phyloP scores from a whole-genome alignment of 92 coral and sea anemone genomes.

The Parazoanthus swiftii region DNA sequence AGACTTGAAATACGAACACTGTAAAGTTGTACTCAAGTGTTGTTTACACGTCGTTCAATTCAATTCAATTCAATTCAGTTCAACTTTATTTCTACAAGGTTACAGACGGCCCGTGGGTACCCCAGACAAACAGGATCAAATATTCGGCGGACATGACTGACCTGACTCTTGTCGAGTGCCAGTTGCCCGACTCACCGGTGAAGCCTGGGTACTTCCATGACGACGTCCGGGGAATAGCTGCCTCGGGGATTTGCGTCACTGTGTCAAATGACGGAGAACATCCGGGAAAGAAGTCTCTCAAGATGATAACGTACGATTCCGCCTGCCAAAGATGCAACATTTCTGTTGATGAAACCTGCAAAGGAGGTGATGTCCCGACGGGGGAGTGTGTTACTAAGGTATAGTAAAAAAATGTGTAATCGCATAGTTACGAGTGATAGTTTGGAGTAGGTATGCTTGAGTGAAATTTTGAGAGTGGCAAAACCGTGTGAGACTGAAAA shows the following conservation, averaged over 20 bases:
- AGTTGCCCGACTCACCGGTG: constrained; percentile 31
- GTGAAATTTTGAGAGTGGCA: too few species aligned
- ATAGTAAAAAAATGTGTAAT: neutral
- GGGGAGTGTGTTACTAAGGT: constrained; percentile 29
- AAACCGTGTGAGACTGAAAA: too few species aligned
- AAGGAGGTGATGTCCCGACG: constrained; percentile 1
- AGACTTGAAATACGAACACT: too few species aligned
- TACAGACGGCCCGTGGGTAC: constrained; percentile 26
- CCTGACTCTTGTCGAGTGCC: constrained; percentile 21
- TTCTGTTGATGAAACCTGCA: constrained; percentile 13
- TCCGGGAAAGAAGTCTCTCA: constrained; percentile 29
- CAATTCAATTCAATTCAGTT: too few species aligned
- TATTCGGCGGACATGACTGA: constrained; percentile 27
- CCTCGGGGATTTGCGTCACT: constrained; percentile 21
- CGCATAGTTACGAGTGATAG: neutral
- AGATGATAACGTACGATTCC: constrained; percentile 39
- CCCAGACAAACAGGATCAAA: neutral
- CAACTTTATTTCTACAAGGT: neutral
- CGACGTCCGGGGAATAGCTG: constrained; percentile 18
- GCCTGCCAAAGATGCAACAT: constrained; percentile 36
- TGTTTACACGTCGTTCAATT: too few species aligned
- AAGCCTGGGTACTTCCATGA: constrained; percentile 33
- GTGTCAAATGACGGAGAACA: constrained; percentile 40
- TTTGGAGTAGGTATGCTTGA: too few species aligned
- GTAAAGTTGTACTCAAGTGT: too few species aligned